Conservation (phyloP, 2,888 invertebrate genomes). For the Catocala nupta region DNA sequence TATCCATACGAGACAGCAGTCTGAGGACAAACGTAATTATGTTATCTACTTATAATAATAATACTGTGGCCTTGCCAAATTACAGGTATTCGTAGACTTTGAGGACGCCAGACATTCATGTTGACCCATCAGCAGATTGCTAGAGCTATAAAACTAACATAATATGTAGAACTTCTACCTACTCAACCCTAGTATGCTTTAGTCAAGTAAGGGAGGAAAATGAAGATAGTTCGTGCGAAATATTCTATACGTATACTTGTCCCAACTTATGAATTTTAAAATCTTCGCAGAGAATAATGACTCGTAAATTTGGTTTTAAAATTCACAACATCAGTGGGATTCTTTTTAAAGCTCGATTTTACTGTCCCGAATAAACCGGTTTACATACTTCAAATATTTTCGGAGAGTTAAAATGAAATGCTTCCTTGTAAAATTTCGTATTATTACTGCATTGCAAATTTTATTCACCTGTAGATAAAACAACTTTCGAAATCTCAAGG, state of each 20-base stretch:
- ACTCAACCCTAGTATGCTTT: conserved; percentile 16
- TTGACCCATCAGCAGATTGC: conserved; percentile 6
- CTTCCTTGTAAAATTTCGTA: conserved; percentile 22
- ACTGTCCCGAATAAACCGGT: conserved; percentile 25
- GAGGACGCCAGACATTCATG: conserved; percentile 9
- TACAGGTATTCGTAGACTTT: conserved; percentile 20
- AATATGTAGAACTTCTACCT: conserved; percentile 2
- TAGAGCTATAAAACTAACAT: conserved; percentile 24
- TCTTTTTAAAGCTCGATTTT: conserved; percentile 17
- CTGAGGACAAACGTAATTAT: no score
- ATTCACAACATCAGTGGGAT: conserved; percentile 35
- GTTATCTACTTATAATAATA: conserved; percentile 8
- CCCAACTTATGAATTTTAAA: conserved; percentile 45
- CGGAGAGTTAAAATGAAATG: conserved; percentile 24
- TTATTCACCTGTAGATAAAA: conserved; percentile 35
- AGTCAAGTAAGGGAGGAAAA: not conserved
- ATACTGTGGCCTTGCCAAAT: conserved; percentile 18
- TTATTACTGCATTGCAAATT: conserved; percentile 39
- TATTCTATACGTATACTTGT: conserved; percentile 23
- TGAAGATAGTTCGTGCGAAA: conserved; percentile 11
- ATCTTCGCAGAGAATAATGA: conserved; percentile 37
- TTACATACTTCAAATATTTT: conserved; percentile 39
- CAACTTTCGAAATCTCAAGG: conserved; percentile 36
- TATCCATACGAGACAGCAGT: no score
- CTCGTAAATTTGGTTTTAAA: conserved; percentile 48